Conservation (phyloP, 1,140 invertebrate genomes). For the Acyrthosiphon pisum region DNA sequence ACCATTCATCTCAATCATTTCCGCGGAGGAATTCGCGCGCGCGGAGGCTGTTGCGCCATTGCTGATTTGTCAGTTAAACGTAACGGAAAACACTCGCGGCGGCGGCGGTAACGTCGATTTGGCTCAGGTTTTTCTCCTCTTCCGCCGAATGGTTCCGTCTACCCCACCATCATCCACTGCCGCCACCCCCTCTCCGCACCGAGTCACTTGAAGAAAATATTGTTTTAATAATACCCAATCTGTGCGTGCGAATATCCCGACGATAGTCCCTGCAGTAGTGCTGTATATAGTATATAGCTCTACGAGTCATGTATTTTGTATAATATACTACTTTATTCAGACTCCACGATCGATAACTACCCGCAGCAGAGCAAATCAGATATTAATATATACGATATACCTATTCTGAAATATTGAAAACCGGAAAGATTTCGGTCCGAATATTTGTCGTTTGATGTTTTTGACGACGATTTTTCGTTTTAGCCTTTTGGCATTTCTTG, state of each 20-base stretch:
- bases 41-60: conserved; percentile 10
- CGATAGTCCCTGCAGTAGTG: background rate
- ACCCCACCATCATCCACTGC: background rate
- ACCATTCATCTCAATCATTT: conserved; percentile 57
- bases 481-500: background rate
- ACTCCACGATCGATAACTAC: background rate
- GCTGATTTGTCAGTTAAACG: conserved; percentile 55
- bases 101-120: conserved; percentile 11
- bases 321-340: background rate
- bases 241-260: background rate
- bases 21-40: conserved; percentile 34
- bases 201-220: conserved; percentile 8
- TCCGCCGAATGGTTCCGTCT: background rate
- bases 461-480: background rate
- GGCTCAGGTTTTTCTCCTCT: background rate
- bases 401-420: background rate
- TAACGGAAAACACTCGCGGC: conserved; percentile 44
- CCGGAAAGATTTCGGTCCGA: background rate
- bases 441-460: background rate
- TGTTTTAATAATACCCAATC: conserved; percentile 48
- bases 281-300: background rate
- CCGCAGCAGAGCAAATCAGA: background rate
- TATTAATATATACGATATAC: background rate
- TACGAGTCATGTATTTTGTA: background rate
- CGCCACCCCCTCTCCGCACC: background rate